Conservation (phyloP, 1,140 invertebrate genomes). For the Trichonephila inaurata region DNA sequence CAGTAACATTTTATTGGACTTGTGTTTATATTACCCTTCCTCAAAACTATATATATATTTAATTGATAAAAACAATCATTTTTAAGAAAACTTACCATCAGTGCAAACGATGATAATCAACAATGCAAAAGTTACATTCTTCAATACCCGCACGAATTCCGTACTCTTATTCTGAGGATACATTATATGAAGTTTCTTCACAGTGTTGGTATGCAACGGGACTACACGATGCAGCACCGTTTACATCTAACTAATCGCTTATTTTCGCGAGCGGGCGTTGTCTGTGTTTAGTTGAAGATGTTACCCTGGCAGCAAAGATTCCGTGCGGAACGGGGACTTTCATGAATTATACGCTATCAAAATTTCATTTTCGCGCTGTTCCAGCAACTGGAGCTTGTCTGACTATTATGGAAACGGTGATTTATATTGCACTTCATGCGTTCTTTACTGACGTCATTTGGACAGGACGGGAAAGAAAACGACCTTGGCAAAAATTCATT, state of each 20-base stretch:
- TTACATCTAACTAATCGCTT: neutral
- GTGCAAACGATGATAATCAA: neutral
- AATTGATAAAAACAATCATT: too few species aligned
- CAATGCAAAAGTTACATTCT: neutral
- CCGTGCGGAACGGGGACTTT: conserved; percentile 32
- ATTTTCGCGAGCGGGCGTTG: conserved; percentile 34
- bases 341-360: conserved; percentile 60
- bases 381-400: conserved; percentile 60
- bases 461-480: neutral
- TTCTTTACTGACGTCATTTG: neutral
- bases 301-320: conserved; percentile 68
- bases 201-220: too few species aligned
- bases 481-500: neutral
- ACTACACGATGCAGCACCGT: neutral
- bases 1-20: too few species aligned
- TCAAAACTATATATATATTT: too few species aligned
- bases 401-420: neutral
- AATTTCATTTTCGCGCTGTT: conserved; percentile 64
- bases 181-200: too few species aligned
- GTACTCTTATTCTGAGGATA: neutral
- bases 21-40: too few species aligned
- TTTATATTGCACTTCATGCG: neutral
- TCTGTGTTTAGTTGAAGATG: conserved; percentile 73
- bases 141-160: neutral
- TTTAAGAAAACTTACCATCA: conserved; percentile 9